Evolutionary conservation across 2,888 invertebrate genomes (phyloP).

Genomic region (Calliphora vomitoria): DNA sequence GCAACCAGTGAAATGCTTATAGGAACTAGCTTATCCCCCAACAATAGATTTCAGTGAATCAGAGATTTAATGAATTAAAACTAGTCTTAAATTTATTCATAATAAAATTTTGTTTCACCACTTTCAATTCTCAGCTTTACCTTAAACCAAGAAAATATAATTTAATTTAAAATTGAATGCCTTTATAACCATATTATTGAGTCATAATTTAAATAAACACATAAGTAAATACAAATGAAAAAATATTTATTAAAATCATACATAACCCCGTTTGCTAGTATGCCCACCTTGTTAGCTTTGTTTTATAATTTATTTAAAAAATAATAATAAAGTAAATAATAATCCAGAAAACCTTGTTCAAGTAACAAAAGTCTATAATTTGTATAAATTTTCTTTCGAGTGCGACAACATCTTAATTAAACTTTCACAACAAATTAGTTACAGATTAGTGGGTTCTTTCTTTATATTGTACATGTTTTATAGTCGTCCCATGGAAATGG

Average conservation of each 20-base stretch:
- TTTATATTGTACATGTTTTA: slow-evolving; percentile 10
- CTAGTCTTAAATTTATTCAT: too few relatives aligned
- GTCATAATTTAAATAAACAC: neutral
- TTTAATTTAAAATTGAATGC: neutral
- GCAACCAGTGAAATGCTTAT: too few relatives aligned
- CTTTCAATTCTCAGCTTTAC: too few relatives aligned
- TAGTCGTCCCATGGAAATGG: neutral
- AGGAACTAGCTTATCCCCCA: too few relatives aligned
- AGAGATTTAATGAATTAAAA: too few relatives aligned
- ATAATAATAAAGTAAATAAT: neutral
- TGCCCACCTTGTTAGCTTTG: neutral
- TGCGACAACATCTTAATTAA: slow-evolving; percentile 75
- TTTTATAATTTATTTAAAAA: slow-evolving; percentile 32
- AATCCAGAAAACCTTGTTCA: neutral
- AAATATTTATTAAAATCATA: neutral
- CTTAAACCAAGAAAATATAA: neutral
- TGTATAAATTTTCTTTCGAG: slow-evolving; percentile 64
- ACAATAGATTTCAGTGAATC: too few relatives aligned
- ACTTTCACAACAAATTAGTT: slow-evolving; percentile 78
- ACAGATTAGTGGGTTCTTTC: slow-evolving; percentile 79
- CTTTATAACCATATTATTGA: neutral
- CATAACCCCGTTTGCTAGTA: neutral
- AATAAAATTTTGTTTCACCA: too few relatives aligned
- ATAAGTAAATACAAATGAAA: neutral
- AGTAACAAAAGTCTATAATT: slow-evolving; percentile 61